Percentiles rank a stretch among this genome's conserved stretches.
Evolutionary conservation across 2,888 invertebrate species (phyloP).

Genomic region (Apamea epomidion): DNA sequence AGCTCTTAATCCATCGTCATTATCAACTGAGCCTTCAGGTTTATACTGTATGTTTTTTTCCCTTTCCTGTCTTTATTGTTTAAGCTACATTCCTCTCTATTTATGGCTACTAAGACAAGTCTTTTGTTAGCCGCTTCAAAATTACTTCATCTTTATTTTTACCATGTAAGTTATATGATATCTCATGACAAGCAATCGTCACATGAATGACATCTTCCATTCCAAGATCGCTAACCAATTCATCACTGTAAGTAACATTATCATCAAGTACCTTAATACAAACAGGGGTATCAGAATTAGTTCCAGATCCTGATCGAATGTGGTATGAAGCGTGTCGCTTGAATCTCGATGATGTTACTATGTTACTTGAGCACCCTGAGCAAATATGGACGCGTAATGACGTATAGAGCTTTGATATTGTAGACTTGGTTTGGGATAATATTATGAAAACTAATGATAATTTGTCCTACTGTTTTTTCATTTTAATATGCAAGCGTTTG

Average conservation of each 20-base stretch:
- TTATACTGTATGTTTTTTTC: not conserved
- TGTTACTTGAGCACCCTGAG: conserved; percentile 68
- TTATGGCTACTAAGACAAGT: too few species aligned
- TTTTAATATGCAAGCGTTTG: too few species aligned
- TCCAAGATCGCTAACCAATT: conserved; percentile 33
- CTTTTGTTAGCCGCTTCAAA: not conserved
- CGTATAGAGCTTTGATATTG: conserved; percentile 63
- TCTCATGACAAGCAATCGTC: conserved; percentile 3
- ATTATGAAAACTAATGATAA: not conserved
- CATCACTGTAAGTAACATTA: conserved; percentile 43
- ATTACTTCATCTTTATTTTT: not conserved
- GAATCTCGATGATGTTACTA: conserved; percentile 48
- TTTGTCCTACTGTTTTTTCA: not conserved
- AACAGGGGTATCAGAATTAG: conserved; percentile 58
- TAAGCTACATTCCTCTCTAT: not conserved
- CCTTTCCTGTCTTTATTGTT: not conserved
- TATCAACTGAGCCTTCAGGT: not conserved
- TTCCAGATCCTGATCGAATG: conserved; percentile 65
- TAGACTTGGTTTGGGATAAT: conserved; percentile 59
- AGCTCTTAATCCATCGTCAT: not conserved
- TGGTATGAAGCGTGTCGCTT: conserved; percentile 60
- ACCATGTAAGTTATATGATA: not conserved
- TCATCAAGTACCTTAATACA: conserved; percentile 49
- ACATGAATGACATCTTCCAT: conserved; percentile 25
- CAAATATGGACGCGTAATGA: conserved; percentile 81